These are phyloP conservation scores for Menidia menidia DNA, from an alignment of 2,797 vertebrate species.

Conservation along the genomic window DNA sequence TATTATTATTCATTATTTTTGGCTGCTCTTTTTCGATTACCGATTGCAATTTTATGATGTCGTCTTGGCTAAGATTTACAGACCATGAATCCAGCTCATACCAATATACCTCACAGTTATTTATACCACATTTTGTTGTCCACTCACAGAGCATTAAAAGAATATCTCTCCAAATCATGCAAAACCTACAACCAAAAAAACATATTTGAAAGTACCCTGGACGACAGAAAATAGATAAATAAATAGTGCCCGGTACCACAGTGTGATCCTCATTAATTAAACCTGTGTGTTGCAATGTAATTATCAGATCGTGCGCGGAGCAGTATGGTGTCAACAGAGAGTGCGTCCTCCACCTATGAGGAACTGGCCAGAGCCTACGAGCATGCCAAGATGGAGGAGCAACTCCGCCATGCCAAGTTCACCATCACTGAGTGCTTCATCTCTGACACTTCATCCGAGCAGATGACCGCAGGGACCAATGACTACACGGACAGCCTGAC, in stretches of 20 bases:
- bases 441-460: conserved; percentile 97
- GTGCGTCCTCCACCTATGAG: conserved; percentile 98
- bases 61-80: conserved; percentile 8
- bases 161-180: background rate
- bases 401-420: conserved; percentile 98
- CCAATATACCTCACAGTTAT: background rate
- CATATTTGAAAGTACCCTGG: background rate
- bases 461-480: conserved; percentile 98
- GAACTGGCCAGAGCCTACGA: conserved; percentile 97
- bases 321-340: conserved; percentile 99
- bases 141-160: background rate
- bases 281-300: background rate
- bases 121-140: background rate
- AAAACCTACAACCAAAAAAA: background rate
- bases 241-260: background rate
- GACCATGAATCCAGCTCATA: conserved; percentile 27
- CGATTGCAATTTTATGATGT: conserved; percentile 9
- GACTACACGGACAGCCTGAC: conserved; percentile 99
- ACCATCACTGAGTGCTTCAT: conserved; percentile 99
- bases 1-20: background rate
- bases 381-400: conserved; percentile 99
- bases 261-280: background rate
- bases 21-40: conserved; percentile 4
- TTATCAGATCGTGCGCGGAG: conserved; percentile 93
- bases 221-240: background rate